These are phyloP conservation scores for Tetragonula clypearis DNA, from an alignment of 1,140 invertebrate genomes.

Conservation along the genomic window DNA sequence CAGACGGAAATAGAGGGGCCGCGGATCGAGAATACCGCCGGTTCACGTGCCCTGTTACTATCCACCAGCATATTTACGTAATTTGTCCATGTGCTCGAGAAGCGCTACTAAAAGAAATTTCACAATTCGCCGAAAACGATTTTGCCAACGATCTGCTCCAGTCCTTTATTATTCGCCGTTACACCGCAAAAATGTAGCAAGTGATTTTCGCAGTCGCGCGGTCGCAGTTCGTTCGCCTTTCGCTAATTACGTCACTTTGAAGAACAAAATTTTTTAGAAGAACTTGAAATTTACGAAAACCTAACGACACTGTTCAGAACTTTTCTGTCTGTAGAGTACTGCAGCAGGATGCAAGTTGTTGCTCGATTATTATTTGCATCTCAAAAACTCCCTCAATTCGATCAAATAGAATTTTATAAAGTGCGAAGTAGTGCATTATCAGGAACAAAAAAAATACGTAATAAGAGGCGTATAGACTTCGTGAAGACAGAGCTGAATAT, in stretches of 20 bases:
- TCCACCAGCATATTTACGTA: slow-evolving; percentile 5
- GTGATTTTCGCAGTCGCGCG: too few relatives aligned
- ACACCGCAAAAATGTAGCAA: too few relatives aligned
- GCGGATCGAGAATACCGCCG: slow-evolving; percentile 75
- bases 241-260: too few relatives aligned
- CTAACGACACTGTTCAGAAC: too few relatives aligned
- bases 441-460: background rate
- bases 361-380: background rate
- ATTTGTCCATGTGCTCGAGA: slow-evolving; percentile 7
- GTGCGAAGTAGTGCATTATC: background rate
- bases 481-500: slow-evolving; percentile 16
- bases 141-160: too few relatives aligned
- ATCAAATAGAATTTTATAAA: background rate
- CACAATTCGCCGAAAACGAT: too few relatives aligned
- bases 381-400: background rate
- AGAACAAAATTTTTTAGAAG: too few relatives aligned
- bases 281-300: too few relatives aligned
- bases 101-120: background rate
- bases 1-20: slow-evolving; percentile 79
- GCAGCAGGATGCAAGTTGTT: too few relatives aligned
- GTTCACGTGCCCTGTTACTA: slow-evolving; percentile 57
- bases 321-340: too few relatives aligned
- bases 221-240: too few relatives aligned
- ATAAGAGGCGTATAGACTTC: background rate
- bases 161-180: too few relatives aligned